Percentiles rank a stretch among this genome's conserved stretches.
Evolutionary conservation across 2,888 invertebrate species (phyloP).

Genomic region (Protodeltote pygarga): DNA sequence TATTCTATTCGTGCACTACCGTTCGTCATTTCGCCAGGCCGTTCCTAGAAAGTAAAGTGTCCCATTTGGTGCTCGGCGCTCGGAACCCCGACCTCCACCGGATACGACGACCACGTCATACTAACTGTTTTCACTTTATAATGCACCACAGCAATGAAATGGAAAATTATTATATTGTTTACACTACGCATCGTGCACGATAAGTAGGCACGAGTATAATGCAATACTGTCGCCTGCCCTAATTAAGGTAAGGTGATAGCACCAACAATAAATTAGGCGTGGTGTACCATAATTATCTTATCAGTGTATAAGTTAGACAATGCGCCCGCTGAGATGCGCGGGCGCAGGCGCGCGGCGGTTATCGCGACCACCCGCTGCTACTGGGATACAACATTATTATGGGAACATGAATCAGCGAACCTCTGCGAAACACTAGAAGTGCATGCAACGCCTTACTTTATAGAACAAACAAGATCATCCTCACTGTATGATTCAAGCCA

Average conservation of each 20-base stretch:
- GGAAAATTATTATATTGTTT: slow-evolving; percentile 45
- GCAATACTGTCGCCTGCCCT: slow-evolving; percentile 40
- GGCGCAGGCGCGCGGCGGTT: slow-evolving; percentile 57
- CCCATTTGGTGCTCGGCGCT: slow-evolving; percentile 69
- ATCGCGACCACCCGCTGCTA: slow-evolving; percentile 68
- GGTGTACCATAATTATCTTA: slow-evolving; percentile 66
- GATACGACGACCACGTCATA: slow-evolving; percentile 67
- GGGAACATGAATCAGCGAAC: slow-evolving; percentile 51
- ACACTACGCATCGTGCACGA: slow-evolving; percentile 37
- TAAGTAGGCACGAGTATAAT: slow-evolving; percentile 35
- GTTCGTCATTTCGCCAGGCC: slow-evolving; percentile 72
- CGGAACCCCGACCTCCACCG: slow-evolving; percentile 63
- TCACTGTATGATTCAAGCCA: slow-evolving; percentile 52
- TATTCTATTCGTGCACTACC: slow-evolving; percentile 66
- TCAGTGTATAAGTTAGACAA: slow-evolving; percentile 65
- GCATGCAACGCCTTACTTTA: slow-evolving; percentile 43
- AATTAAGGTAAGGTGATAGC: slow-evolving; percentile 53
- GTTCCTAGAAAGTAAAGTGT: slow-evolving; percentile 81
- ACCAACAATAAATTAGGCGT: slow-evolving; percentile 55
- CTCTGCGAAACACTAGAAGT: slow-evolving; percentile 35
- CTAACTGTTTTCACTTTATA: slow-evolving; percentile 81
- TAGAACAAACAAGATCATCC: slow-evolving; percentile 41
- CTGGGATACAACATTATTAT: slow-evolving; percentile 58
- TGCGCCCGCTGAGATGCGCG: slow-evolving; percentile 60
- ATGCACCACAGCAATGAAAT: slow-evolving; percentile 51